Evolutionary conservation across 1,140 invertebrate species (phyloP), one percentile per base, ranked within the genome.

Genomic region (Eueides isabella): DNA sequence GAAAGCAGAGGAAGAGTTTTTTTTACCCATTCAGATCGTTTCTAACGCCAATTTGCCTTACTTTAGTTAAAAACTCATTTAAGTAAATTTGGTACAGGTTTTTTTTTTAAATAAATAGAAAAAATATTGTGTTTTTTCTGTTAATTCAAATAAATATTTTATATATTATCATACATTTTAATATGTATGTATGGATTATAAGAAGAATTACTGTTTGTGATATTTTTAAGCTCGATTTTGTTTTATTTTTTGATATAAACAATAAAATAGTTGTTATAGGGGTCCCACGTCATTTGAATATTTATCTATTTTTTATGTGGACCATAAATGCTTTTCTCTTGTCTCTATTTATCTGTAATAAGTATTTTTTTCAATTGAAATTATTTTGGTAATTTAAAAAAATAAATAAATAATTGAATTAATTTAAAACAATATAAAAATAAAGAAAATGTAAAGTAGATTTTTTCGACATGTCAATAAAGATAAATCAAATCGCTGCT

Each of bases 1-100:
- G 48, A 78, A 74, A 77, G 73, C 73, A 72, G 48, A 75, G 79
- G 64, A 74, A 69, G 62, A 68, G 65, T 33, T 72, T 74, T 38
- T n/a, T 38, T 44, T 19, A 74, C 41, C 67, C 70, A 68, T 68
- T 89, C 85, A 86, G 85, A 90, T 87, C 88, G 85, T 80, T n/a
- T 85, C 48, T 29, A 63, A 4, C 79, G 81, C 83, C 88, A 55
- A 55, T 55, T 55, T 55, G 48, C 48, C 48, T n/a, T 29, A 69
- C 61, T 38, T 12, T 26, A 16, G 55, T 30, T 30, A 44, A 67
- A 41, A n/a, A 44, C 16, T 44, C 41, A 19, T 44, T 35, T n/a
- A 38, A 38, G 35, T 38, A 33, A 14, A n/a, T 64, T n/a, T 31
- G 62, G 41, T 44, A 19, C 41, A 19, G 41, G 12, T 41, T 44